Percentiles rank a stretch among this genome's conserved stretches.
Conservation (phyloP, 2,797 vertebrate species). For the Halcyon leucocephala region DNA sequence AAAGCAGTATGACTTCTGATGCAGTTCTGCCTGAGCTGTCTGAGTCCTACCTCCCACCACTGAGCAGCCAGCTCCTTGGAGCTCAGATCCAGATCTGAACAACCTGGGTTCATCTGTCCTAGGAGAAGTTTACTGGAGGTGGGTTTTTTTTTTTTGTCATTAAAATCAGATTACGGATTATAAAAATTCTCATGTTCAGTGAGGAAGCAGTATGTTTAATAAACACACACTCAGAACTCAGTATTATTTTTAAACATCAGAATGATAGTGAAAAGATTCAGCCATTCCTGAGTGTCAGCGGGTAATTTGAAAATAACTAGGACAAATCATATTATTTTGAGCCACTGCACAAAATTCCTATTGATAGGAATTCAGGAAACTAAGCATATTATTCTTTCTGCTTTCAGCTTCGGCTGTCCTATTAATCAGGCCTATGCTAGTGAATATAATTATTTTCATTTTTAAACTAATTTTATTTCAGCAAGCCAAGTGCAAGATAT, state of each 20-base stretch:
- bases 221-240: background rate
- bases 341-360: background rate
- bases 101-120: background rate
- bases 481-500: too few species aligned
- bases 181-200: background rate
- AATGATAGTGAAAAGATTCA: background rate
- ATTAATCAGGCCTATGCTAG: background rate
- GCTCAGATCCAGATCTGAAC: background rate
- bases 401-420: background rate
- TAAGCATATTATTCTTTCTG: background rate
- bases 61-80: background rate
- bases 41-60: accelerated
- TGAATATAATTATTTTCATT: background rate
- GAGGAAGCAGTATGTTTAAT: background rate
- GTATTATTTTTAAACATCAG: background rate
- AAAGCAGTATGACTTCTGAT: background rate
- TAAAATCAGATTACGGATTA: background rate
- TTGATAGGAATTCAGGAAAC: background rate
- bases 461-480: background rate
- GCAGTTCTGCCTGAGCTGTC: background rate
- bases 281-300: background rate
- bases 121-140: background rate
- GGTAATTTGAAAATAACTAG: background rate
- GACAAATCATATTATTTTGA: background rate
- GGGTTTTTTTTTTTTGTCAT: background rate